Evolutionary conservation across 1,140 invertebrate species (phyloP).

Genomic region (Oryctes rhinoceros): DNA sequence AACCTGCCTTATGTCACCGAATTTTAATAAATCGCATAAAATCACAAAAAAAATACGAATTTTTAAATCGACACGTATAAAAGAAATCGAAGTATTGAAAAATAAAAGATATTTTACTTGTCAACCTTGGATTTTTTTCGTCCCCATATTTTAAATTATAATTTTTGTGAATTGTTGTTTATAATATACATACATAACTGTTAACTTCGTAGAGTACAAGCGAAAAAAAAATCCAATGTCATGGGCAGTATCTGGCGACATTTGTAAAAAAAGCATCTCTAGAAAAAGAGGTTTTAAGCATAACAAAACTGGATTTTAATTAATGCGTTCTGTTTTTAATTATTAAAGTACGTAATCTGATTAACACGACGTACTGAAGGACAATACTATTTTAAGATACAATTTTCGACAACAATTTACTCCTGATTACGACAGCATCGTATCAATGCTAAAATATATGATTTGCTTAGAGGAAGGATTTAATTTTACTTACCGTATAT

Average conservation of each 20-base stretch:
- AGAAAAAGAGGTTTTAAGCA: neutral
- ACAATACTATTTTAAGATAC: neutral
- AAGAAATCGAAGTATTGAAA: neutral
- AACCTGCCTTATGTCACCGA: neutral
- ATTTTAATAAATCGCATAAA: slow-evolving; percentile 25
- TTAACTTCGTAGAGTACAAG: neutral
- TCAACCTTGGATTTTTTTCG: slow-evolving; percentile 20
- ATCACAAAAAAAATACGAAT: neutral
- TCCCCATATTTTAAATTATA: slow-evolving; percentile 30
- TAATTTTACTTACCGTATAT: too few relatives aligned
- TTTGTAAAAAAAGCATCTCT: neutral
- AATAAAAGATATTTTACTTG: slow-evolving; percentile 14
- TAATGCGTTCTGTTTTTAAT: slow-evolving; percentile 4
- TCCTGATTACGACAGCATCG: neutral
- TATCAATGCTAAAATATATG: too few relatives aligned
- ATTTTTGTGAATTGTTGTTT: slow-evolving; percentile 15
- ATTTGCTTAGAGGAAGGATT: too few relatives aligned
- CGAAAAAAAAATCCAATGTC: slow-evolving; percentile 29
- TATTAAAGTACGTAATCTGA: neutral
- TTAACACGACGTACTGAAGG: neutral
- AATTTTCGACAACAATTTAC: neutral
- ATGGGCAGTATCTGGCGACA: slow-evolving; percentile 25
- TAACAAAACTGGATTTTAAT: slow-evolving; percentile 8
- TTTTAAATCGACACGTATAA: neutral
- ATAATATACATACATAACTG: slow-evolving; percentile 19